These are phyloP conservation scores for Apamea monoglypha DNA, from an alignment of 2,888 invertebrate species.

Conservation along the genomic window DNA sequence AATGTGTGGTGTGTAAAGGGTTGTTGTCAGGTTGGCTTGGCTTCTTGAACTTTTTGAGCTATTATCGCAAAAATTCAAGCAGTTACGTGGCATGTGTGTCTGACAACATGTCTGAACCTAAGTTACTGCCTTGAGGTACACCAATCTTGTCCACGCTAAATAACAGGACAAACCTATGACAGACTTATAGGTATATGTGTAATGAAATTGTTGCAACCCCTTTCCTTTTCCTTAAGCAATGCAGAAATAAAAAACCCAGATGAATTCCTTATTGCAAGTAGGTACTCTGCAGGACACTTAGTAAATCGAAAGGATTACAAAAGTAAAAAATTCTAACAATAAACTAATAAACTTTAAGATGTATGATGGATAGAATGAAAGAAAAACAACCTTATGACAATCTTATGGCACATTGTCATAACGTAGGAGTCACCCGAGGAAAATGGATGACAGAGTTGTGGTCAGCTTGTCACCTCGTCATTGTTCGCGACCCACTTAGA, in stretches of 20 bases:
- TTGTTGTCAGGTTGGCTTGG: not conserved
- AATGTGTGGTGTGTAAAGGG: not conserved
- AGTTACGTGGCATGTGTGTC: not conserved
- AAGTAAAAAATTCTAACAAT: not conserved
- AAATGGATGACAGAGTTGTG: slow-evolving; percentile 47
- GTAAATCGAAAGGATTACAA: slow-evolving; percentile 10
- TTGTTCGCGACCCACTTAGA: slow-evolving; percentile 30
- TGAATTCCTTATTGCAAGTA: not conserved
- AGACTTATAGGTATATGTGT: not conserved
- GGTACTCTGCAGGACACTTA: not conserved
- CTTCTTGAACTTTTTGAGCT: not conserved
- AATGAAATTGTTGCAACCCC: slow-evolving; percentile 1
- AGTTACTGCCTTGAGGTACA: slow-evolving; percentile 22
- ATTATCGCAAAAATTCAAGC: no score
- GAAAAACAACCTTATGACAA: slow-evolving; percentile 6
- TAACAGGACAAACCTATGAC: slow-evolving; percentile 5
- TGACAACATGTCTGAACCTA: not conserved
- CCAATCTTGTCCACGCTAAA: not conserved
- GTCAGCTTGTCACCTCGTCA: slow-evolving; percentile 31
- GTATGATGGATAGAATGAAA: slow-evolving; percentile 1
- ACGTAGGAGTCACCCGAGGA: slow-evolving; percentile 33
- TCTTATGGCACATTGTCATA: slow-evolving; percentile 32
- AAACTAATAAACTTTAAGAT: not conserved
- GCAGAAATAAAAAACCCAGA: slow-evolving; percentile 19
- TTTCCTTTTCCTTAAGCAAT: slow-evolving; percentile 15